phyloP scores from a whole-genome alignment of 2,888 invertebrate species.

The Heliconius cydno region DNA sequence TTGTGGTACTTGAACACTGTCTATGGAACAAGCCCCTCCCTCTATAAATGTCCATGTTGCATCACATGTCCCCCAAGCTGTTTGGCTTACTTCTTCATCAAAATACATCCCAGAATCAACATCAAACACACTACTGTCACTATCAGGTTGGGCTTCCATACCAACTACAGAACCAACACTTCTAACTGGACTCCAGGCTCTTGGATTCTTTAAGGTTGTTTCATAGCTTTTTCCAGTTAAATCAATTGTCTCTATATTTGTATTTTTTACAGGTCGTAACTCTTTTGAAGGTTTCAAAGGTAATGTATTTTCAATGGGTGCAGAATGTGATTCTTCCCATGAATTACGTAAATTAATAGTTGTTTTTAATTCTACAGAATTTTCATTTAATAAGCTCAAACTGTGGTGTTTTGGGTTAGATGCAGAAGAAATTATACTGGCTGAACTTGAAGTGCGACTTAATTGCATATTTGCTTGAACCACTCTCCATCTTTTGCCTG shows the following conservation, averaged over 20 bases:
- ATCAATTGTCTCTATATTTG: slow-evolving; percentile 76
- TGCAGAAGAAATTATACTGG: slow-evolving; percentile 86
- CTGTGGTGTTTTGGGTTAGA: slow-evolving; percentile 88
- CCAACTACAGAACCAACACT: slow-evolving; percentile 93
- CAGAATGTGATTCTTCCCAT: slow-evolving; percentile 89
- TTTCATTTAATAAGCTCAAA: slow-evolving; percentile 80
- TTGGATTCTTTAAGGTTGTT: slow-evolving; percentile 89
- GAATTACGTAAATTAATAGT: slow-evolving; percentile 84
- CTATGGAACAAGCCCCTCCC: slow-evolving; percentile 90
- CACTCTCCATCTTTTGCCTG: slow-evolving; percentile 94
- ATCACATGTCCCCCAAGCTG: slow-evolving; percentile 91
- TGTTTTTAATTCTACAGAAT: slow-evolving; percentile 69
- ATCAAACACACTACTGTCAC: slow-evolving; percentile 92
- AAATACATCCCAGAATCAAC: slow-evolving; percentile 91
- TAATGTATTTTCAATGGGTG: slow-evolving; percentile 88
- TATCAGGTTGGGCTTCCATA: slow-evolving; percentile 93
- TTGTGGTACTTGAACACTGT: slow-evolving; percentile 89
- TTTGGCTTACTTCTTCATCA: slow-evolving; percentile 89
- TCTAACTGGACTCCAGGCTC: slow-evolving; percentile 94
- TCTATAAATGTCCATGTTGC: slow-evolving; percentile 92
- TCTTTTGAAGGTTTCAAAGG: slow-evolving; percentile 79
- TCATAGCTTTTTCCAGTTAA: slow-evolving; percentile 87
- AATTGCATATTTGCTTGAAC: slow-evolving; percentile 92
- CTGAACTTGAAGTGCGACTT: slow-evolving; percentile 91
- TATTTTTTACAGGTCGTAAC: slow-evolving; percentile 63